Base-by-base conservation (phyloP, 2,797 vertebrate species). In the Arnoldichthys spilopterus region DNA sequence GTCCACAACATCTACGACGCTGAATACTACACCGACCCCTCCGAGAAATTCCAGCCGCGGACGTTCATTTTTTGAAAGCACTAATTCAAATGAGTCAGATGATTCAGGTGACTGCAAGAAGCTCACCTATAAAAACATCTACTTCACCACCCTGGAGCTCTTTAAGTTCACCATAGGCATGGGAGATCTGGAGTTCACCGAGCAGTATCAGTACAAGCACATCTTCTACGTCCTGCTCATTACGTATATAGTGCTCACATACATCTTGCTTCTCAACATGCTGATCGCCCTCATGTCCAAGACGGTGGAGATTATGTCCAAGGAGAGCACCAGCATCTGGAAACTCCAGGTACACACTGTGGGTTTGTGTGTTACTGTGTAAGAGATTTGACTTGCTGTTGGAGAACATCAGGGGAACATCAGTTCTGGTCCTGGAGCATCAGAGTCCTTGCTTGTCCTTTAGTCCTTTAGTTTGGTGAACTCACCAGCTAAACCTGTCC, bases 161-260 rank as follows among this genome's bases (percentile, higher is more conserved):
- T 99, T 99, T 91, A 97, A 97, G 87, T 98, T 99, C 91, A 97
- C 97, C 83, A 97, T 99, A 0, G 97, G 98, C 81, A 98, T 99
- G 96, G 98, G 98, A 0, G 96, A 98, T 88, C 93, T 98, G 93
- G 95, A 97, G 71, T 97, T 98, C 88, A 94, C 94, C 0, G 90
- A 96, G 47, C 69, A 93, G 0, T 91, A 95, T 88, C 79, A 91
- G 67, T 95, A 96, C 90, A 93, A 86, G 0, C 91, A 92, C 40
- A 90, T 97, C 0, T 96, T 96, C 85, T 95, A 96, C 75, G 6
- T 97, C 20, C 92, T 98, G 72, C 93, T 98, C 72, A 94, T 99
- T 78, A 74, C 91, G 49, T 98, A 98, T 6, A 96, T 99, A 77
- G 90, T 98, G 34, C 93, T 99, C 85, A 99, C 97, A 61, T 98